A percentile compares a stretch with the other conserved stretches of the same genome.
These are phyloP conservation scores for Palythoa heliodiscus DNA, from an alignment of 92 coral and sea anemone genomes.

Conservation along the genomic window DNA sequence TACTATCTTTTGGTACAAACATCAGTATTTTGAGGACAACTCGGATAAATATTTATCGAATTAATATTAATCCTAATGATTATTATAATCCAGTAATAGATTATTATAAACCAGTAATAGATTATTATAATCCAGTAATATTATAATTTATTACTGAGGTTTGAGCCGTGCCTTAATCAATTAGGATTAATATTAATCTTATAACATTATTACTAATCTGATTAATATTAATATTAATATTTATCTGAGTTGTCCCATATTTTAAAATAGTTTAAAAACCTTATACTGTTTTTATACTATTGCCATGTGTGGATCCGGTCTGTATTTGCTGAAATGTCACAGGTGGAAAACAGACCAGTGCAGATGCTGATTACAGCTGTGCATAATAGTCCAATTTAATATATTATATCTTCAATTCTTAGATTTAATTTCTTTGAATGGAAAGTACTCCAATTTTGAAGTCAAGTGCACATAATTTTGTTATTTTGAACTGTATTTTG, in stretches of 20 bases:
- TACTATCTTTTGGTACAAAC: constrained; percentile 8
- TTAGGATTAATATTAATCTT: no score
- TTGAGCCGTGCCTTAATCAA: no score
- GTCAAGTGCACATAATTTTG: constrained; percentile 20
- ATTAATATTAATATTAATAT: no score
- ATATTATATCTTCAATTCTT: constrained; percentile 11
- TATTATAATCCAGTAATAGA: no score
- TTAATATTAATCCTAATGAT: no score
- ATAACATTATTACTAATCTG: no score
- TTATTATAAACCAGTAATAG: no score
- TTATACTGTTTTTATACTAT: constrained; percentile 1
- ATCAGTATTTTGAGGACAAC: no score
- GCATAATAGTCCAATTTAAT: constrained; percentile 27
- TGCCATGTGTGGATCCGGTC: constrained; percentile 12
- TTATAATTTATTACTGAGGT: no score
- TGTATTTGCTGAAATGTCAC: constrained; percentile 9
- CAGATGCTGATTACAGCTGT: constrained; percentile 16
- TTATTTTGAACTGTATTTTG: not conserved
- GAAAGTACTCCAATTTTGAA: constrained; percentile 26
- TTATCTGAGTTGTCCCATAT: no score
- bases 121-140: no score
- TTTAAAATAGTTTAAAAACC: not conserved
- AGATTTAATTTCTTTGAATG: constrained; percentile 26
- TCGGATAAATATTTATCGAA: no score
- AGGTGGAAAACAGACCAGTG: constrained; percentile 33